These are phyloP conservation scores for Tonatia bakeri DNA, from an alignment of 2,113 vertebrate genomes.

Conservation along the genomic window DNA sequence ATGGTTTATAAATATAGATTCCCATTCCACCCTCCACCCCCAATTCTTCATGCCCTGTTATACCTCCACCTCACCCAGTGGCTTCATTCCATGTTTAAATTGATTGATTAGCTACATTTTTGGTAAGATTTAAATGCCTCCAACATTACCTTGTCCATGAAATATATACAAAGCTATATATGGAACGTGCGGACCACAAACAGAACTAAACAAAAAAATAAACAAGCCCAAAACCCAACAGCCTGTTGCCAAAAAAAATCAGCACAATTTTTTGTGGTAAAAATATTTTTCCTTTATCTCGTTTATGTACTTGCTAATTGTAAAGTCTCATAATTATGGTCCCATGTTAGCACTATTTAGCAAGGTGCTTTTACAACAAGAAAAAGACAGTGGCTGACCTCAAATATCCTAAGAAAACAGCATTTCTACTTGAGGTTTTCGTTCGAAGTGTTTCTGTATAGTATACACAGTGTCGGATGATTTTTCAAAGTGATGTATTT, in stretches of 20 bases:
- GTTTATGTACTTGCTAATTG: slow-evolving; percentile 5
- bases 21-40: not conserved
- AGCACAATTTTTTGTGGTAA: not conserved
- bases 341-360: slow-evolving; percentile 14
- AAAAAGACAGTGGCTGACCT: not conserved
- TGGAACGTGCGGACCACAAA: not conserved
- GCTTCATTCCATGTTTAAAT: slow-evolving; percentile 5
- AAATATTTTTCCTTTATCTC: not conserved
- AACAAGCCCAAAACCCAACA: slow-evolving; percentile 49
- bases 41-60: slow-evolving; percentile 5
- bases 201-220: slow-evolving; percentile 51
- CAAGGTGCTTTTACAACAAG: not conserved
- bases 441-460: slow-evolving; percentile 18
- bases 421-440: not conserved
- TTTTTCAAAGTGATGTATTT: slow-evolving; percentile 30
- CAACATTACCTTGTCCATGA: slow-evolving; percentile 26
- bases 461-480: not conserved
- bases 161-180: slow-evolving; percentile 7
- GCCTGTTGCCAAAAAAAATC: not conserved
- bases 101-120: not conserved
- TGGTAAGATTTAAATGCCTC: not conserved
- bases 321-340: not conserved
- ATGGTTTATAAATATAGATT: slow-evolving; percentile 34
- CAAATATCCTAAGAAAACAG: not conserved
- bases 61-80: not conserved